Percentiles rank a stretch among this genome's conserved stretches.
phyloP scores from a whole-genome alignment of 2,113 vertebrate species.

The Psammodynastes pulverulentus region DNA sequence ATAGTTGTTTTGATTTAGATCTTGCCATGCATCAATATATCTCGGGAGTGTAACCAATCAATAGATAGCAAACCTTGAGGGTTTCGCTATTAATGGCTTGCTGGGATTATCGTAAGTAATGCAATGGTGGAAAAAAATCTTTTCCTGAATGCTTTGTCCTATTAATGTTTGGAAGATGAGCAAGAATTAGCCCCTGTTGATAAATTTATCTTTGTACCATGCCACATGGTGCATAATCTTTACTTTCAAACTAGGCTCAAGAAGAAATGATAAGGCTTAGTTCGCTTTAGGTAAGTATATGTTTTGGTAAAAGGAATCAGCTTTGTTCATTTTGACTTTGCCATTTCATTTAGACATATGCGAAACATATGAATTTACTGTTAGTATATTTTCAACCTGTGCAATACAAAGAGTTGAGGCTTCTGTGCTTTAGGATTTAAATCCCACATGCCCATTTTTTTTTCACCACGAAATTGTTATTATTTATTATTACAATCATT shows the following conservation, averaged over 20 bases:
- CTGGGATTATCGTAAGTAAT: not conserved
- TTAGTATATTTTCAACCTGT: not conserved
- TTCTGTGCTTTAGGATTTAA: not conserved
- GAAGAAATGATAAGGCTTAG: not conserved
- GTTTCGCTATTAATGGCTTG: not conserved
- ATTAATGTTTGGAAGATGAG: not conserved
- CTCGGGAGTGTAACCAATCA: not conserved
- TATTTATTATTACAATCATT: not conserved
- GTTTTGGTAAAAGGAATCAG: not conserved
- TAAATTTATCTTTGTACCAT: not conserved
- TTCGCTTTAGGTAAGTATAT: not conserved
- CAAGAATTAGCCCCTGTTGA: not conserved
- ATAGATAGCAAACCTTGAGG: not conserved
- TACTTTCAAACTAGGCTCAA: not conserved
- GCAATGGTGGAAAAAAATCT: not conserved
- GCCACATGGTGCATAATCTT: not conserved
- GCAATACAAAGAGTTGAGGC: not conserved
- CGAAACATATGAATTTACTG: not conserved
- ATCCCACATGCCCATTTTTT: not conserved
- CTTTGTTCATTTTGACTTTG: not conserved
- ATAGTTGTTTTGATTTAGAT: conserved; percentile 1
- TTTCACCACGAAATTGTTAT: not conserved
- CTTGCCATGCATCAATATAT: not conserved
- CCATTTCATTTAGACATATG: not conserved
- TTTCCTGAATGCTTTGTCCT: not conserved